Base-by-base conservation (phyloP, 2,888 invertebrate species). In the Sepioteuthis lessoniana region DNA sequence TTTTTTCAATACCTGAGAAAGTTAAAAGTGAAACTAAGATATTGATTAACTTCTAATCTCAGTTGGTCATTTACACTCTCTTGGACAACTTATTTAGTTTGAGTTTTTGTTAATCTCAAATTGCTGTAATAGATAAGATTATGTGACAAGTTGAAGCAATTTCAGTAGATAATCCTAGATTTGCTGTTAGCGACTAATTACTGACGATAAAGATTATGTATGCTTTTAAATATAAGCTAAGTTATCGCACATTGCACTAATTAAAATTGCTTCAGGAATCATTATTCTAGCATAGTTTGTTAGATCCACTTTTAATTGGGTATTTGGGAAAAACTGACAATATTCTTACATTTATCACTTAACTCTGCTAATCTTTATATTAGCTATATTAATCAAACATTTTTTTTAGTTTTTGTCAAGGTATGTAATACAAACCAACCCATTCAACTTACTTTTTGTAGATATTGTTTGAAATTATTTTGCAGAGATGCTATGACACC, bases 171-270 rank as follows among this genome's bases (percentile, higher is more conserved):
- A 76, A 76, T 76, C 76, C 35, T 13, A 35, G 76, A 76, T 76
- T 76, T 76, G 76, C n/a, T 76, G n/a, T n/a, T 76, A 76, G 76
- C n/a, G 76, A 35, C n/a, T 76, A 35, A 76, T 76, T 76, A 76
- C n/a, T 76, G 76, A n/a, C 25, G n/a, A 76, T 76, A 76, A 76
- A 76, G 76, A 76, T 76, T 76, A 76, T n/a, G 16, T 76, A 76
- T 16, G 16, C 76, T 35, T 35, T 76, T 76, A n/a, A n/a, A n/a
- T 35, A 35, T 76, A 76, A 31, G 0, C 60, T 60, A 35, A 76
- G n/a, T 76, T n/a, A 35, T n/a, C 76, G n/a, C 76, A 76, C n/a
- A 35, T 76, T 76, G 13, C 3, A n/a, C 1, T 10, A 76, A n/a
- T 76, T 76, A 13, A 76, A 76, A n/a, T 76, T 76, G 76, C n/a